phyloP scores from a whole-genome alignment of 2,888 invertebrate species.

The Phyllotreta striolata region DNA sequence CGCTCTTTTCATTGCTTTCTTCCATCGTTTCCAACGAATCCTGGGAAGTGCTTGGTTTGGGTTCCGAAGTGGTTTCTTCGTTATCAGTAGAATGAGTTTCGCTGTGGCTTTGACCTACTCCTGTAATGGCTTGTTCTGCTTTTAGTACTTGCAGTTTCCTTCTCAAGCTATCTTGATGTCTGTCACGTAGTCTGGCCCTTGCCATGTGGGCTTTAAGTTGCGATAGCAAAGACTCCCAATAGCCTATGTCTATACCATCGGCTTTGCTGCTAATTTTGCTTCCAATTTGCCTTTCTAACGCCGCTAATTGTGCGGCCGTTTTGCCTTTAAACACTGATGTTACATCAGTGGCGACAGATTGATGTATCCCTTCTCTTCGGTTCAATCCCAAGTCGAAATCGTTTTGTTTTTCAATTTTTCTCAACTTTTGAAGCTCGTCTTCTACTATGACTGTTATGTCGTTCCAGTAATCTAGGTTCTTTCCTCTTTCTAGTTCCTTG shows the following conservation, averaged over 20 bases:
- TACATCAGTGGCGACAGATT: constrained; percentile 90
- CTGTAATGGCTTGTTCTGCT: constrained; percentile 77
- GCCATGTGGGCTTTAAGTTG: constrained; percentile 97
- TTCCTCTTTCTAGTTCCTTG: constrained; percentile 88
- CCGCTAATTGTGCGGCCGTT: constrained; percentile 83
- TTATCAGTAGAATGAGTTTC: constrained; percentile 40
- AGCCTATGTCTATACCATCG: constrained; percentile 94
- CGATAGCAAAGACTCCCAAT: constrained; percentile 97
- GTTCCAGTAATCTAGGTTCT: constrained; percentile 92
- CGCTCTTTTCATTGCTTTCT: constrained; percentile 54
- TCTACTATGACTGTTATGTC: constrained; percentile 95
- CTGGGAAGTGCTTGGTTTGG: constrained; percentile 44
- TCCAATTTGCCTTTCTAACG: constrained; percentile 85
- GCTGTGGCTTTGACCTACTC: constrained; percentile 36
- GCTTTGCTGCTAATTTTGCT: constrained; percentile 82
- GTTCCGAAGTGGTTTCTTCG: constrained; percentile 33
- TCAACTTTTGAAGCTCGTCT: constrained; percentile 88
- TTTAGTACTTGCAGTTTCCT: constrained; percentile 90
- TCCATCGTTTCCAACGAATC: constrained; percentile 46
- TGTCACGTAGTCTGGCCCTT: constrained; percentile 87
- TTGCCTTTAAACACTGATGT: constrained; percentile 89
- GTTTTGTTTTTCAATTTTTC: constrained; percentile 73
- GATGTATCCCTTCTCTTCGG: constrained; percentile 75
- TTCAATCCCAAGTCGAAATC: constrained; percentile 68
- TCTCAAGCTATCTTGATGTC: constrained; percentile 89